Conservation (phyloP, 2,797 vertebrate species). For the Staurois parvus region DNA sequence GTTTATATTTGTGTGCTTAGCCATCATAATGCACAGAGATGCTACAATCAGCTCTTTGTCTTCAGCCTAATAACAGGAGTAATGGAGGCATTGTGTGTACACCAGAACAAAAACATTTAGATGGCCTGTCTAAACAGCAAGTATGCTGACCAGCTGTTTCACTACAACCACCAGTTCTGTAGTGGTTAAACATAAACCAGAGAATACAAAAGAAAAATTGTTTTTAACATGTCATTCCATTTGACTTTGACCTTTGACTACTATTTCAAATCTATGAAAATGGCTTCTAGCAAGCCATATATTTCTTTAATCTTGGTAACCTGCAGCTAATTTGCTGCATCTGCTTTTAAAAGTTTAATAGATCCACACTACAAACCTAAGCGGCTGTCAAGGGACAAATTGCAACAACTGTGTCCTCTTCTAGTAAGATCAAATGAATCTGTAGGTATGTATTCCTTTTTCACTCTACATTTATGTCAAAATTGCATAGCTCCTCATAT, state of each 20-base stretch:
- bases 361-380: conserved; percentile 63
- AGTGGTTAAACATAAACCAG: neutral
- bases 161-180: no score
- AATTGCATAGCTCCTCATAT: conserved; percentile 59
- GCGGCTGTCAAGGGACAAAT: conserved; percentile 59
- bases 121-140: no score
- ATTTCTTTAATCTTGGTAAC: conserved; percentile 22
- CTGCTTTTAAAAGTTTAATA: conserved; percentile 45
- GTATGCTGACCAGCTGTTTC: no score
- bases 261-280: neutral
- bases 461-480: conserved; percentile 50
- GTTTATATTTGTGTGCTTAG: no score
- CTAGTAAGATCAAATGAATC: conserved; percentile 58
- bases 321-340: conserved; percentile 13
- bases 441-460: conserved; percentile 49
- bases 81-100: neutral
- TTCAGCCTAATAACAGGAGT: no score
- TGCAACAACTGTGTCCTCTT: conserved; percentile 3
- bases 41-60: no score
- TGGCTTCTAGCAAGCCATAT: neutral
- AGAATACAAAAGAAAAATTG: neutral
- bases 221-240: neutral
- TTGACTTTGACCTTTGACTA: conserved; percentile 15
- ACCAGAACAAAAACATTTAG: neutral
- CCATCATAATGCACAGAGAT: no score